Evolutionary conservation across 2,888 invertebrate species (phyloP), one percentile per base, ranked within the genome.

Genomic region (Rotaria socialis): DNA sequence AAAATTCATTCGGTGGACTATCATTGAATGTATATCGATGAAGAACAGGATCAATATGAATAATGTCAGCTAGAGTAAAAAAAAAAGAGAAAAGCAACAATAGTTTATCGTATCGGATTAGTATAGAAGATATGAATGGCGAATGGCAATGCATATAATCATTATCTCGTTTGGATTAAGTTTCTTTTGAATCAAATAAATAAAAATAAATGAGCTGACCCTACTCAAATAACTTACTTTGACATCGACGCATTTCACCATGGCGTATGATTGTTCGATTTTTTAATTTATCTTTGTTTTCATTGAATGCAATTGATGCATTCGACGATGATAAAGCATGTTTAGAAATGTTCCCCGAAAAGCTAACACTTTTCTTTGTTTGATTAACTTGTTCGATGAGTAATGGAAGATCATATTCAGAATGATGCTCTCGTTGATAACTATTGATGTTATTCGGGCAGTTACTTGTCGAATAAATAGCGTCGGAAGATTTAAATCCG

Each of bases 171-270:
- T 35, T 35, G 35, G 67, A 67, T 67, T 67, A 67, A 67, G 67
- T 67, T 67, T 67, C 67, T 67, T 67, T 67, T 67, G 35, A 67
- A 67, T 67, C 67, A 67, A 67, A 67, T 35, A 35, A 67, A 67
- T 67, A 27, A 35, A 35, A 27, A 0, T 35, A 67, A 67, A 27
- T 27, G 35, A 67, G 67, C 16, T 67, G 67, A 67, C 35, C 67
- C 67, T 67, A 19, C 67, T 67, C 67, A 67, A 67, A 67, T 80
- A 47, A 80, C 80, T 80, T 80, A 80, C 80, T 80, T 47, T 80
- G 80, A 80, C 80, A 80, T 47, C 80, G 43, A 47, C 80, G 43
- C 47, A 80, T 47, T 41, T 80, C 80, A 47, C 22, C 19, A 47
- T 47, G 47, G 3, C 47, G 80, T 47, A 47, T n/a, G 0, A 47